These are phyloP conservation scores for Blastobasis adustella DNA, from an alignment of 2,888 invertebrate genomes.

Conservation along the genomic window DNA sequence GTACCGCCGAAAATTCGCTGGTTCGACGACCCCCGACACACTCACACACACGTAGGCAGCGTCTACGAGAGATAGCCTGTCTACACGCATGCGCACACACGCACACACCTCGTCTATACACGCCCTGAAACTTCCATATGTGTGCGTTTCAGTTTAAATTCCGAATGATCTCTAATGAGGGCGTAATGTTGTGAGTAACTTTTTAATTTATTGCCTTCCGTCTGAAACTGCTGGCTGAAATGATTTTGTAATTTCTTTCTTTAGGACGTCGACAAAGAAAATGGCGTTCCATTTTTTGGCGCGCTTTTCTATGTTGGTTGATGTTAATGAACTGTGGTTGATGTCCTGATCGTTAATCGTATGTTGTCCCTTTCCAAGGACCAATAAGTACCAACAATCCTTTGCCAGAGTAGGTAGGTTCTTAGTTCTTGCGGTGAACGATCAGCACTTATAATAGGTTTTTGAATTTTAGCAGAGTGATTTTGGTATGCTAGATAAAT, in stretches of 20 bases:
- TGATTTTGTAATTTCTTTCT: too few species aligned
- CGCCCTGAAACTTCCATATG: conserved; percentile 15
- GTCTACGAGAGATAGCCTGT: conserved; percentile 19
- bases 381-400: too few species aligned
- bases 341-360: background rate
- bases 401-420: too few species aligned
- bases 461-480: background rate
- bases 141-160: conserved; percentile 14
- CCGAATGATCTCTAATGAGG: conserved; percentile 16
- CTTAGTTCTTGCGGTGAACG: background rate
- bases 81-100: conserved; percentile 19
- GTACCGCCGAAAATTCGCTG: conserved; percentile 38
- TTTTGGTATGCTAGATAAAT: too few species aligned
- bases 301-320: too few species aligned
- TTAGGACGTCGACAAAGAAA: too few species aligned
- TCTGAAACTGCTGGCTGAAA: too few species aligned
- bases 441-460: too few species aligned
- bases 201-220: background rate
- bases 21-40: conserved; percentile 30
- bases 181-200: conserved; percentile 4
- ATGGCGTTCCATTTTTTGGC: too few species aligned
- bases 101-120: conserved; percentile 8
- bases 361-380: background rate
- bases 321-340: background rate
- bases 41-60: conserved; percentile 18